These are phyloP conservation scores for Enteromius mattozi DNA, from an alignment of 2,797 vertebrate genomes.

Conservation along the genomic window DNA sequence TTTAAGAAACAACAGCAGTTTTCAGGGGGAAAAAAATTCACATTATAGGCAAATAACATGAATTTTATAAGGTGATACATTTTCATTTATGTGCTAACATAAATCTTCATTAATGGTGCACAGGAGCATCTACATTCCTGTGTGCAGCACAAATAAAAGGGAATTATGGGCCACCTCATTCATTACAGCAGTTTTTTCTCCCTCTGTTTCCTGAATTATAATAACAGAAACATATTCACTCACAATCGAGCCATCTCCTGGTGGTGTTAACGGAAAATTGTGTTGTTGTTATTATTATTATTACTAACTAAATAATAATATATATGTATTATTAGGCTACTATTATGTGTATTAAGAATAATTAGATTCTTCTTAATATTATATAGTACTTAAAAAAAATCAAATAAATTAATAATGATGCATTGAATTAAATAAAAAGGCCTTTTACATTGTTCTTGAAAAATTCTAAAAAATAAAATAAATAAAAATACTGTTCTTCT, in stretches of 20 bases:
- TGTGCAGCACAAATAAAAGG: conserved; percentile 21
- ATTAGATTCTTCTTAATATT: no score
- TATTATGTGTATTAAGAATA: no score
- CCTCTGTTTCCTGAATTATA: neutral
- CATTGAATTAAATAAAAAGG: neutral
- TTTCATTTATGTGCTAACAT: neutral
- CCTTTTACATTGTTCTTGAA: neutral
- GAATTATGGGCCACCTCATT: conserved; percentile 11
- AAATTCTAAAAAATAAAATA: neutral
- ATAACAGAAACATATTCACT: neutral
- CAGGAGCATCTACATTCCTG: neutral
- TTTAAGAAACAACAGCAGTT: neutral
- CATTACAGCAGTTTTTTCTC: neutral
- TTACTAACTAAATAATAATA: neutral
- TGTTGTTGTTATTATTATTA: neutral
- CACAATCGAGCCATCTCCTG: neutral
- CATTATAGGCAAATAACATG: neutral
- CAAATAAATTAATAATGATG: neutral
- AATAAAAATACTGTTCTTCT: neutral
- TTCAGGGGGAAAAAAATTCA: neutral
- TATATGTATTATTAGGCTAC: no score
- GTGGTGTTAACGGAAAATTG: neutral
- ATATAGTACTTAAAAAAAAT: no score
- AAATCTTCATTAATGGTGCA: neutral
- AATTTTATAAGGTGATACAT: neutral